Percentiles rank a stretch among this genome's conserved stretches.
Conservation (phyloP, 2,888 invertebrate species). For the Heliconius hortense region DNA sequence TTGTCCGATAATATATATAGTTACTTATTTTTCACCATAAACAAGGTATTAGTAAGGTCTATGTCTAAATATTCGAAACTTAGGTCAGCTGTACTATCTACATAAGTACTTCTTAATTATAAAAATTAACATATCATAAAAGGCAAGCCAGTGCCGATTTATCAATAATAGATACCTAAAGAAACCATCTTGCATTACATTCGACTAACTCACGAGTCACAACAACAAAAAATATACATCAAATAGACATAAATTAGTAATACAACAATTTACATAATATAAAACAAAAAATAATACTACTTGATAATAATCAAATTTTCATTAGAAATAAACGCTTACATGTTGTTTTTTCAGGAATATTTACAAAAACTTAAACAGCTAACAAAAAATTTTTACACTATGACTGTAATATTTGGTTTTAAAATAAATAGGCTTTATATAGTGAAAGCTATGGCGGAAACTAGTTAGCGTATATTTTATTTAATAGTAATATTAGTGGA, state of each 20-base stretch:
- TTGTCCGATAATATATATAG: slow-evolving; percentile 42
- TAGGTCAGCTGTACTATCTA: slow-evolving; percentile 42
- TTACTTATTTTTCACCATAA: slow-evolving; percentile 32
- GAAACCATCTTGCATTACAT: slow-evolving; percentile 57
- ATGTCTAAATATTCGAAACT: slow-evolving; percentile 33
- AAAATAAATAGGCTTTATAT: slow-evolving; percentile 79
- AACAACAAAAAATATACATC: slow-evolving; percentile 76
- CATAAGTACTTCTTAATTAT: slow-evolving; percentile 47
- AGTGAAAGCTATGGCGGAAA: slow-evolving; percentile 73
- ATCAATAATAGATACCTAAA: slow-evolving; percentile 46
- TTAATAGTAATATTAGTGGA: slow-evolving; percentile 39
- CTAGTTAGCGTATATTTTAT: slow-evolving; percentile 33
- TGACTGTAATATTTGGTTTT: slow-evolving; percentile 82
- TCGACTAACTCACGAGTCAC: slow-evolving; percentile 63
- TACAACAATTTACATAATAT: slow-evolving; percentile 76
- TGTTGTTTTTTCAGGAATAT: slow-evolving; percentile 60
- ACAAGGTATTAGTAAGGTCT: slow-evolving; percentile 28
- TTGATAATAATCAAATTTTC: slow-evolving; percentile 60
- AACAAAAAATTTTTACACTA: slow-evolving; percentile 71
- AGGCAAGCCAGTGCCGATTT: slow-evolving; percentile 66
- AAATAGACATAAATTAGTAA: slow-evolving; percentile 73
- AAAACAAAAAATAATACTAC: slow-evolving; percentile 79
- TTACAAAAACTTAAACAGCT: slow-evolving; percentile 76
- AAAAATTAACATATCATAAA: slow-evolving; percentile 44
- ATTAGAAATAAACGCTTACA: slow-evolving; percentile 72